Evolutionary conservation across 2,888 invertebrate genomes (phyloP), one percentile per base, ranked within the genome.

Genomic region (Nesidiocoris tenuis): DNA sequence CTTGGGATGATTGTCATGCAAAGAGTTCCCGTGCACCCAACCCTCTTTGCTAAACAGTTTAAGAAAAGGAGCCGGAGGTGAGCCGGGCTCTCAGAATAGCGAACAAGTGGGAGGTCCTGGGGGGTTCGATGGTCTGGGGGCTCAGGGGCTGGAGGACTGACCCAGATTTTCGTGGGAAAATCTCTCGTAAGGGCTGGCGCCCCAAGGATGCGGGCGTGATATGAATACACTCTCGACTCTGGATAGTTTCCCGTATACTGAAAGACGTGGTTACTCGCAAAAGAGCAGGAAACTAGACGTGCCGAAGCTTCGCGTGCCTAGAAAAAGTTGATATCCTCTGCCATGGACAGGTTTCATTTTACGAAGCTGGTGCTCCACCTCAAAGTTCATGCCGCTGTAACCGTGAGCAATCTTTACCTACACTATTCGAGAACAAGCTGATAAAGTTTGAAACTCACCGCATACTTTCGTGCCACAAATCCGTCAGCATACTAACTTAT

Each of bases 1-100:
- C 70, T 24, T 24, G 70, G 70, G 70, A 70, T 70, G 70, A 70
- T 70, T 70, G 59, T 70, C 70, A 70, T 70, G 70, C 70, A 70
- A 70, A 70, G 70, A 61, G 70, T 56, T 70, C 59, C 59, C 59
- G 59, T 22, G 9, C 23, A 16, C 59, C 59, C 23, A 19, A 70
- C 57, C 57, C 59, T 70, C 59, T 59, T 25, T 54, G 16, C 70
- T 70, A 70, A 70, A 70, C 70, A 57, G 70, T 70, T 59, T 39
- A 23, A 59, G 16, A 18, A 24, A 21, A 24, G 70, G 70, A 59
- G 23, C 17, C 22, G 18, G 21, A 70, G 23, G 39, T 3, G 3
- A 39, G 12, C 5, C 39, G 39, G 70, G 70, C 22, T 59, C 59
- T 24, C 39, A 23, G 23, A 59, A 70, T 17, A 59, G 59, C 70